Evolutionary conservation across 2,888 invertebrate species (phyloP), one percentile per base, ranked within the genome.

Genomic region (Troides helena): DNA sequence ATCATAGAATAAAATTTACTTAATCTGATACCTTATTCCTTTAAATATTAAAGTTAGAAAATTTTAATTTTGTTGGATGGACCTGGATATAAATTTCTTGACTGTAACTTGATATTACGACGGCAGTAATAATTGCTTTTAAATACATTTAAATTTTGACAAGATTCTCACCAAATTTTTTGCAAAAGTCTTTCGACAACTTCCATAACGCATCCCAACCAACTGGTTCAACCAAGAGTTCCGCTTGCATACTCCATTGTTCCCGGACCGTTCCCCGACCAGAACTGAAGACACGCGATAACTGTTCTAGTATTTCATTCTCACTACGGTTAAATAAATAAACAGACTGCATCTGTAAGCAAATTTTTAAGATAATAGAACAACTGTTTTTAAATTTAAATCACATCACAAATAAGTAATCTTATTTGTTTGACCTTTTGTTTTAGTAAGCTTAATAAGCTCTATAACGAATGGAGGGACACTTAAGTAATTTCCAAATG

Each of bases 151-250:
- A 1, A 14, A 46, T 12, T 46, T 14, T 17, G 46, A 53, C n/a
- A 53, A 18, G n/a, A n/a, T n/a, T 53, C 53, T 53, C 75, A 92
- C 93, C 88, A 81, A 95, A 93, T 72, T 93, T 92, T 77, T 94
- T 94, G 77, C 95, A 95, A 56, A 93, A 94, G 6, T 92, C 80
- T 67, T 95, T 93, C 0, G 95, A 94, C 12, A 95, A 92, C 82
- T 95, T 95, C 95, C 95, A 95, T 12, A 95, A 77, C 0, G 95
- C 95, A 76, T 95, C 94, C 95, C 95, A 95, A 0, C 95, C 95
- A 0, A 93, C 93, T 0, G 94, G 94, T 75, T 95, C 95, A 2
- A 95, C 85, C 0, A 94, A 84, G 43, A 95, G 77, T 77, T 95
- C 95, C 0, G 93, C 92, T 57, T 91, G 88, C 63, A 87, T 75